phyloP scores from a whole-genome alignment of 2,888 invertebrate species.

The Dryococelus australis region DNA sequence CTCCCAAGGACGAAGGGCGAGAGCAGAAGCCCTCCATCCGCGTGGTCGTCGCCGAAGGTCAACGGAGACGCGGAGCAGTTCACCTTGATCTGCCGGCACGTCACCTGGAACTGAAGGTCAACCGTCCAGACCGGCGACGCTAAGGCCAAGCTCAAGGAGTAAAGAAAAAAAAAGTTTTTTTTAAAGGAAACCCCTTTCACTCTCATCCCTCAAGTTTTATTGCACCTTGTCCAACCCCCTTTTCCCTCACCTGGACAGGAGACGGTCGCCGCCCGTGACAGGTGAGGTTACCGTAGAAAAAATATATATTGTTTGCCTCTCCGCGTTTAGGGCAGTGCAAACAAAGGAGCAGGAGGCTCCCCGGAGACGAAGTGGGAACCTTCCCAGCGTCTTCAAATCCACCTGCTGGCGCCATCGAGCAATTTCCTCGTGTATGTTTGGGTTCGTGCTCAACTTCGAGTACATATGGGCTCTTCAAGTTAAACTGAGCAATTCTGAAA shows the following conservation, averaged over 20 bases:
- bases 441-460: too few relatives aligned
- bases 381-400: too few relatives aligned
- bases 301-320: not conserved
- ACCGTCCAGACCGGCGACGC: not conserved
- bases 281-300: not conserved
- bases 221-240: not conserved
- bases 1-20: too few relatives aligned
- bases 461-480: too few relatives aligned
- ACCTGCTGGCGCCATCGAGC: too few relatives aligned
- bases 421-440: too few relatives aligned
- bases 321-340: not conserved
- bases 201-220: conserved; percentile 6
- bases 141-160: not conserved
- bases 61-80: not conserved
- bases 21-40: too few relatives aligned
- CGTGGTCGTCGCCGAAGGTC: not conserved
- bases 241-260: not conserved
- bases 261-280: not conserved
- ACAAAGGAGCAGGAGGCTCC: not conserved
- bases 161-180: too few relatives aligned
- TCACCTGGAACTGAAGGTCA: conserved; percentile 9
- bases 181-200: not conserved
- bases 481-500: too few relatives aligned
- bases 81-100: not conserved
- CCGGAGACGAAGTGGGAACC: not conserved